These are phyloP conservation scores for Leptothorax acervorum DNA, from an alignment of 2,888 invertebrate species.

Conservation along the genomic window DNA sequence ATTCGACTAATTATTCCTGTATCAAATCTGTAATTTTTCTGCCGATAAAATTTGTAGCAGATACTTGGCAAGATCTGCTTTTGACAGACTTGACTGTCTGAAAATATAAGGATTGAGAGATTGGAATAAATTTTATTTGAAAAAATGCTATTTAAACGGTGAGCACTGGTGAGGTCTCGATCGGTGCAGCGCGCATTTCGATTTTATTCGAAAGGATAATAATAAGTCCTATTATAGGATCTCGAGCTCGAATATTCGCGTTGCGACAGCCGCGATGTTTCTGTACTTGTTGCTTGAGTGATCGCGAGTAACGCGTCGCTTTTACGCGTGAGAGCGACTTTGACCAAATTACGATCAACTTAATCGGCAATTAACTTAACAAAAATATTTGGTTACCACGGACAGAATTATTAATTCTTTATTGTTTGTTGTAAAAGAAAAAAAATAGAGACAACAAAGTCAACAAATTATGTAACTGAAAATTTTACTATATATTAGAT, in stretches of 20 bases:
- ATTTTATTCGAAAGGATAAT: background rate
- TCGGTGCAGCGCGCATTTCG: background rate
- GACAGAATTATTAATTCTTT: background rate
- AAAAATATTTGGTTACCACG: background rate
- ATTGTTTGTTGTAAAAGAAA: background rate
- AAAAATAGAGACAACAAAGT: background rate
- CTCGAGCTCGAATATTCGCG: constrained; percentile 11
- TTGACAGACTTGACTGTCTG: no score
- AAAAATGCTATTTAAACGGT: background rate
- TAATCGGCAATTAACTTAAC: background rate
- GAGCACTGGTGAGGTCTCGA: background rate
- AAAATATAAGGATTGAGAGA: background rate
- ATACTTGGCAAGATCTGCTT: no score
- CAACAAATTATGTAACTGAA: background rate
- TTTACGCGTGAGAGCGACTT: background rate
- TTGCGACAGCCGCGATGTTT: constrained; percentile 2
- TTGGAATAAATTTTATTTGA: background rate
- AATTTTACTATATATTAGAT: background rate
- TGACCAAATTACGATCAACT: background rate
- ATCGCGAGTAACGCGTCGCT: constrained; percentile 15
- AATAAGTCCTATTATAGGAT: background rate
- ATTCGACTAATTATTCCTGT: no score
- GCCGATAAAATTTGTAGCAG: no score
- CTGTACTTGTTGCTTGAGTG: constrained; percentile 36
- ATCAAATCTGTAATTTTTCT: no score